A percentile compares a stretch with the other conserved stretches of the same genome.
Conservation (phyloP, 2,797 vertebrate genomes). For the Vipera ursinii region DNA sequence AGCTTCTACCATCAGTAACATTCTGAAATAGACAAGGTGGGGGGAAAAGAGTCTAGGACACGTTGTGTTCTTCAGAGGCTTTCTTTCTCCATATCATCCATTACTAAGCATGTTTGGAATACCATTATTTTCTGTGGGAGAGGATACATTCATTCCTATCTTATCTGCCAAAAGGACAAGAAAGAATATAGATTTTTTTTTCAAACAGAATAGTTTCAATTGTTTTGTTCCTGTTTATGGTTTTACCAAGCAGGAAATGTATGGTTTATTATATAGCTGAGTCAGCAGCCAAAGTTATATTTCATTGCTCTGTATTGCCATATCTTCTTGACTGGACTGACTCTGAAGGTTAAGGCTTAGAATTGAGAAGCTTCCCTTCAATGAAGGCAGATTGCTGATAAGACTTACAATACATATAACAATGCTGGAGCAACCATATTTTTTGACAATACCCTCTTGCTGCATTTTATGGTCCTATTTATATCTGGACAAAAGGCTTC, state of each 20-base stretch:
- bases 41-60: background rate
- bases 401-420: background rate
- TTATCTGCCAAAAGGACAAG: background rate
- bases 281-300: background rate
- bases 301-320: background rate
- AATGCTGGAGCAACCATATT: background rate
- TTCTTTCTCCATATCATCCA: background rate
- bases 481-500: background rate
- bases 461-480: background rate
- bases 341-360: background rate
- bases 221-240: background rate
- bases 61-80: background rate
- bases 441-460: background rate
- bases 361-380: background rate
- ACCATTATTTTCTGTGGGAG: background rate
- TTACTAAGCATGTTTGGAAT: background rate
- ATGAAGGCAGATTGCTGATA: background rate
- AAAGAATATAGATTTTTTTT: background rate
- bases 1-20: background rate
- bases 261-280: background rate
- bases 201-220: background rate
- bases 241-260: background rate
- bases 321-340: background rate
- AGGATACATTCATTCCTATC: background rate
- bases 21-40: background rate